A percentile compares a stretch with the other conserved stretches of the same genome.
phyloP scores from a whole-genome alignment of 1,140 invertebrate genomes.

The Whitmania pigra region DNA sequence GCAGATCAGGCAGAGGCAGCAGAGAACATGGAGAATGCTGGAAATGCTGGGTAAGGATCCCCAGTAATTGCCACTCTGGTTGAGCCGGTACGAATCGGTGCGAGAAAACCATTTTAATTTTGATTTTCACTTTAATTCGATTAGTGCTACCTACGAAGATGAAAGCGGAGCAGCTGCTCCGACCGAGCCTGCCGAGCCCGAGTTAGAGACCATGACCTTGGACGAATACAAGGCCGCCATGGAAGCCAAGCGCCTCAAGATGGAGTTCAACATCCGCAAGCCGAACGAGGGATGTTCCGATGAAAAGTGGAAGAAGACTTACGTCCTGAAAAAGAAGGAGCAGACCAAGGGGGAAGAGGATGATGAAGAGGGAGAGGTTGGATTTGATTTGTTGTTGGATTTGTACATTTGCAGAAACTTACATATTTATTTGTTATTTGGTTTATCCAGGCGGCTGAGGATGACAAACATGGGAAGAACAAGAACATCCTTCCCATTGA shows the following conservation, averaged over 20 bases:
- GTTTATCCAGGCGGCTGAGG: background rate
- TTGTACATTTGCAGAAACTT: no score
- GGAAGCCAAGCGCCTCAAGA: slow-evolving; percentile 29
- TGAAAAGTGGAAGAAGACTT: slow-evolving; percentile 32
- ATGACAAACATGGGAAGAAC: slow-evolving; percentile 4
- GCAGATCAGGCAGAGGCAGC: slow-evolving; percentile 11
- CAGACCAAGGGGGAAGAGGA: slow-evolving; percentile 20
- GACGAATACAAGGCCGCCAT: slow-evolving; percentile 37
- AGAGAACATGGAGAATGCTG: slow-evolving; percentile 1
- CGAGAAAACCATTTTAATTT: background rate
- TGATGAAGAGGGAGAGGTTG: slow-evolving; percentile 25
- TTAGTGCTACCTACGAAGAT: slow-evolving; percentile 7
- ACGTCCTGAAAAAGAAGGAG: slow-evolving; percentile 30
- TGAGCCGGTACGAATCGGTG: background rate
- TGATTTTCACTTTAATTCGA: background rate
- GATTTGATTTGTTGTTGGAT: no score
- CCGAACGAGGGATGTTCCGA: slow-evolving; percentile 33
- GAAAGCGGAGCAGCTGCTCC: background rate
- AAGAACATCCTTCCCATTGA: slow-evolving; percentile 18
- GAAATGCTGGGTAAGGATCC: background rate
- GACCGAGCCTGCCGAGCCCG: slow-evolving; percentile 22
- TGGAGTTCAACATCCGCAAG: slow-evolving; percentile 34
- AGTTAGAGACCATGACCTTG: slow-evolving; percentile 34
- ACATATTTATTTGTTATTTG: no score
- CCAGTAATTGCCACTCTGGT: background rate